Evolutionary conservation across 2,888 invertebrate species (phyloP).

Genomic region (Actias luna): DNA sequence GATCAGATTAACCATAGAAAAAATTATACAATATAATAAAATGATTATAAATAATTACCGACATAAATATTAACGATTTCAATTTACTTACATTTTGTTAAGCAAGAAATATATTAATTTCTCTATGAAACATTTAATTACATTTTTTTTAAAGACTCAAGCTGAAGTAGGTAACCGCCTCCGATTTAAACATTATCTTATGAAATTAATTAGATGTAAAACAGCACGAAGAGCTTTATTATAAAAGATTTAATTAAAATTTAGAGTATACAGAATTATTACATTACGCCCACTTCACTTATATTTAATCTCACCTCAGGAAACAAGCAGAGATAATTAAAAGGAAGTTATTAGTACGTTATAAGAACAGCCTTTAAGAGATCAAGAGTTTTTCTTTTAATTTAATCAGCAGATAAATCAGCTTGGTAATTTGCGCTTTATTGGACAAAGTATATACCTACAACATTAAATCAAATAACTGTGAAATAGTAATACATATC

Average conservation of each 20-base stretch:
- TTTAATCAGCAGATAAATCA: no score
- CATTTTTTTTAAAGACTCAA: constrained; percentile 23
- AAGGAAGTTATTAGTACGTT: background rate
- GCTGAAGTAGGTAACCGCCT: constrained; percentile 13
- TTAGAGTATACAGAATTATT: constrained; percentile 23
- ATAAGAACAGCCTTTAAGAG: no score
- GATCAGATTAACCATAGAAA: background rate
- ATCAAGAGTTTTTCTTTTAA: no score
- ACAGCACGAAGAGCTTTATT: constrained; percentile 27
- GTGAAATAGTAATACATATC: no score
- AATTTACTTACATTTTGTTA: background rate
- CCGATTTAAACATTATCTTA: constrained; percentile 18
- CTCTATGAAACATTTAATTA: background rate
- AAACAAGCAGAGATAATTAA: constrained; percentile 1
- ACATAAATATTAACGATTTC: background rate
- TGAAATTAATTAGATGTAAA: constrained; percentile 32
- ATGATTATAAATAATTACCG: background rate
- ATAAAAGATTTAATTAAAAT: constrained; percentile 39
- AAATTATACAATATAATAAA: background rate
- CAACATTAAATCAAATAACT: no score
- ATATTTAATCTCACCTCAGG: background rate
- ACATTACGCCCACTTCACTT: background rate
- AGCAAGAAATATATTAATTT: background rate
- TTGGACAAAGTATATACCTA: no score
- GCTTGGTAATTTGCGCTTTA: no score